Evolutionary conservation across 2,888 invertebrate genomes (phyloP).

Genomic region (Tenthredo amoena): DNA sequence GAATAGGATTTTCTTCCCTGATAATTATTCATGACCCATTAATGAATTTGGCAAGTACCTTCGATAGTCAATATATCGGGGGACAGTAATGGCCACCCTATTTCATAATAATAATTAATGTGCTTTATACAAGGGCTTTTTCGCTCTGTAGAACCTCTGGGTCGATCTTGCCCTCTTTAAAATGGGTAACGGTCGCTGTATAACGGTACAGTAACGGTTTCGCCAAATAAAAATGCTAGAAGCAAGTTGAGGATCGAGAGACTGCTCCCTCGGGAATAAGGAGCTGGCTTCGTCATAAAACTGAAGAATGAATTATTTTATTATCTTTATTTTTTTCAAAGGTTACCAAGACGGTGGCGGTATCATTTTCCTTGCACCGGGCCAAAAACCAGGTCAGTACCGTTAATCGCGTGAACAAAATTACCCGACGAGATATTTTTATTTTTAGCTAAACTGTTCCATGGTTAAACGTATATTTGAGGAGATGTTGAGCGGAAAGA

Average conservation of each 20-base stretch:
- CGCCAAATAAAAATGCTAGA: not conserved
- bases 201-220: not conserved
- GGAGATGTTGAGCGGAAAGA: not conserved
- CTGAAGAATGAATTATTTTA: slow-evolving; percentile 25
- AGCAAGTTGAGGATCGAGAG: not conserved
- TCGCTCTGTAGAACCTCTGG: not conserved
- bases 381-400: not conserved
- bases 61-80: slow-evolving; percentile 39
- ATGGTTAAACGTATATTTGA: not conserved
- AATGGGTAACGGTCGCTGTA: slow-evolving; percentile 10
- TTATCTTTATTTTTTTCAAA: slow-evolving; percentile 29
- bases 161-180: not conserved
- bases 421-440: not conserved
- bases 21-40: slow-evolving; percentile 50
- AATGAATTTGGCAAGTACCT: slow-evolving; percentile 42
- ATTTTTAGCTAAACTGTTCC: not conserved
- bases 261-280: not conserved
- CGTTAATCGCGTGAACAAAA: not conserved
- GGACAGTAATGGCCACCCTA: slow-evolving; percentile 30
- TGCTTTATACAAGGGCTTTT: slow-evolving; percentile 6
- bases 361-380: not conserved
- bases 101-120: slow-evolving; percentile 30
- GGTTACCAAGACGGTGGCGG: not conserved
- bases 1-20: slow-evolving; percentile 33
- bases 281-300: slow-evolving; percentile 21